Evolutionary conservation across 2,113 vertebrate genomes (phyloP), one percentile per base, ranked within the genome.

Genomic region (Coregonus clupeaformis): DNA sequence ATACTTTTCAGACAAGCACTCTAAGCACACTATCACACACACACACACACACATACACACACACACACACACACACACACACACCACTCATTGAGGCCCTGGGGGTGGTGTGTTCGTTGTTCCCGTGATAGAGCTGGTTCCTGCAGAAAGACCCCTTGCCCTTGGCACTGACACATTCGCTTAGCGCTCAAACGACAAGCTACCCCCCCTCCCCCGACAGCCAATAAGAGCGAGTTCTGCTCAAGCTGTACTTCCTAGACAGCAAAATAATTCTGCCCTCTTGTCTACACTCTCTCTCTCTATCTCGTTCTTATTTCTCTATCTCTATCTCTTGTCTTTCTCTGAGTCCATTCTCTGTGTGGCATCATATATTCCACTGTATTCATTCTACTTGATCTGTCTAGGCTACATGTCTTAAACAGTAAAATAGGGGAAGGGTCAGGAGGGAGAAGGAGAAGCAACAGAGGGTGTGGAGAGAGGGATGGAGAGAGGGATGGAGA

Each of bases 161-260:
- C 84, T 77, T 49, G 75, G 85, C 87, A 85, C 87, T 89, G 89
- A 92, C 91, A 91, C 85, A 81, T 88, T 84, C 81, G 70, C 86
- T 91, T 87, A 90, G 83, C 75, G 55, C 85, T 87, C 82, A 87
- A 86, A 89, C 72, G 75, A 73, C 82, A 79, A 81, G 72, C 76
- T 55, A 77, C 68, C 45, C 72, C 30, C 73, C 71, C 67, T 55
- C 68, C 22, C 36, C 42, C 30, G 2, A 29, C 9, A 66, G 32
- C 25, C 65, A 30, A n/a, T 5, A 14, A 67, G 65, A 36, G 13
- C 14, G 65, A 11, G n/a, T 22, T 16, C 24, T 65, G 14, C 42
- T 55, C 60, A 67, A 67, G 30, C 18, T 49, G 72, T 16, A 3
- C 32, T 66, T 49, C 63, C 63, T 74, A 45, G 36, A 64, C 2